Evolutionary conservation across 1,140 invertebrate species (phyloP).

Genomic region (Rhysida immarginata): DNA sequence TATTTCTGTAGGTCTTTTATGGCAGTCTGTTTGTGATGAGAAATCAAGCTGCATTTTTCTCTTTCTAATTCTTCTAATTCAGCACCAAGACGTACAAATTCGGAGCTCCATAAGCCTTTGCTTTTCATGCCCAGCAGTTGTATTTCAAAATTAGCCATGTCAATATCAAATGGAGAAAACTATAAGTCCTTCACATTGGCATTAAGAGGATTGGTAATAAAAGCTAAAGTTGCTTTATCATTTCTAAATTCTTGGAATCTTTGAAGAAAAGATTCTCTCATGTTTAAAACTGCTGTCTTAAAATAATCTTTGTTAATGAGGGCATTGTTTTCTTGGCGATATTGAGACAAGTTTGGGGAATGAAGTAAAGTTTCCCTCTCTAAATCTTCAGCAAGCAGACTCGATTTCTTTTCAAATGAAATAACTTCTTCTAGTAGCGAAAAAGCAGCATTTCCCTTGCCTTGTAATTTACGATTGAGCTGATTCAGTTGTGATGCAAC

Average conservation of each 20-base stretch:
- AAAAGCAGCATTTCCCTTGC: neutral
- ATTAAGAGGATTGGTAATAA: neutral
- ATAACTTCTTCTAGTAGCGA: neutral
- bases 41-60: neutral
- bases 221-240: neutral
- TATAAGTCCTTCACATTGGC: neutral
- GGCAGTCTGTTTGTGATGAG: neutral
- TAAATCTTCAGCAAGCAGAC: neutral
- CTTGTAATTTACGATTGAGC: neutral
- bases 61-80: neutral
- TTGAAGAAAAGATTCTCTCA: neutral
- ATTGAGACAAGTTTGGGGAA: neutral
- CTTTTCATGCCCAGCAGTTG: neutral
- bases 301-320: neutral
- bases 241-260: neutral
- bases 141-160: neutral
- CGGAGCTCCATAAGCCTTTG: neutral
- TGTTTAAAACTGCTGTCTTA: neutral
- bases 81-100: neutral
- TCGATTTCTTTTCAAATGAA: neutral
- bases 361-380: neutral
- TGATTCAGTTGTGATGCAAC: slow-evolving; percentile 1
- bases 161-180: neutral
- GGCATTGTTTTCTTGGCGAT: neutral
- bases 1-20: neutral